Evolutionary conservation across 2,113 vertebrate species (phyloP), one percentile per base, ranked within the genome.

Genomic region (Spea bombifrons): DNA sequence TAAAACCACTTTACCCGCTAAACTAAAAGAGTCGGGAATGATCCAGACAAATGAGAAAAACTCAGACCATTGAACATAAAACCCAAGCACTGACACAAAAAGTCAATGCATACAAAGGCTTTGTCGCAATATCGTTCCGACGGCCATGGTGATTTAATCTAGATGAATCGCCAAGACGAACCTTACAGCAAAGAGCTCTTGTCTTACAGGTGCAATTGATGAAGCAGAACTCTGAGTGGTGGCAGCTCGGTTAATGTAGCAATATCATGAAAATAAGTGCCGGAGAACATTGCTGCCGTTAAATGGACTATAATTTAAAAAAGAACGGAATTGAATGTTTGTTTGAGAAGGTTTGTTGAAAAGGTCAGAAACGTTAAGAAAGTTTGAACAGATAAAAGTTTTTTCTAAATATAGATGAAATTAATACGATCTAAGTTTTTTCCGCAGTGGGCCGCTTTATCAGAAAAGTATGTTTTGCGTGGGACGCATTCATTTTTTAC

Each of bases 171-270:
- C 13, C 64, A 67, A 78, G 75, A 71, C 68, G 71, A 59, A 61
- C 7, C 50, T 17, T 15, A 65, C 65, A 46, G 64, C 10, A n/a
- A 67, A 67, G 45, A 45, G 9, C 66, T 64, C 17, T 45, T 52
- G 67, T 78, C 67, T 47, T 78, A 64, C 66, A 71, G 67, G 67
- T 78, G 67, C 55, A 71, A 63, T 50, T 50, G 67, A 78, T 78
- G 75, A 71, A 49, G 67, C 75, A 43, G 15, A 44, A 43, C 43
- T 2, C 4, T 69, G 66, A 59, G 44, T 5, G 8, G 30, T 69
- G 66, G 52, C 43, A 59, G 65, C 50, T 68, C 75, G 46, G 52
- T 46, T 76, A 70, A 76, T 70, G 43, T 12, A 76, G 75, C 75
- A 48, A 48, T 59, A 75, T 75, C 16, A 45, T 16, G n/a, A 48